These are phyloP conservation scores for Hippocampus barbouri DNA, from an alignment of 2,113 vertebrate species.

Conservation along the genomic window DNA sequence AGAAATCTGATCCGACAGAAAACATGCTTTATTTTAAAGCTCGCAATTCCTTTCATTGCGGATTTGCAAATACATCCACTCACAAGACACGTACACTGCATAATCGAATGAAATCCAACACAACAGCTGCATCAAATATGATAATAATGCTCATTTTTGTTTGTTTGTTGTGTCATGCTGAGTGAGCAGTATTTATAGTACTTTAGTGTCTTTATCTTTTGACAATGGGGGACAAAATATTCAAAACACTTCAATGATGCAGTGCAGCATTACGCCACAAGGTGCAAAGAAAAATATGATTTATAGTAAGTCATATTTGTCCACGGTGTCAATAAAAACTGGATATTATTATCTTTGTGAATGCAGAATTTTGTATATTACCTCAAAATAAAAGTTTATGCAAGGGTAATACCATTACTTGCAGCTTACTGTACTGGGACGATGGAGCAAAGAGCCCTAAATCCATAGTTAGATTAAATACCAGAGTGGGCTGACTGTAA, in stretches of 20 bases:
- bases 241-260: not conserved
- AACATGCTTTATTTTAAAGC: slow-evolving; percentile 8
- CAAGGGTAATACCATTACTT: slow-evolving; percentile 42
- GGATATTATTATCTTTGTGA: not conserved
- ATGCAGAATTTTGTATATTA: not conserved
- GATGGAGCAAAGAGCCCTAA: slow-evolving; percentile 53
- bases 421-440: slow-evolving; percentile 46
- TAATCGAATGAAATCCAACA: not conserved
- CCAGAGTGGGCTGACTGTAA: slow-evolving; percentile 54
- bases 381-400: slow-evolving; percentile 24
- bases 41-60: not conserved
- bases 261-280: not conserved
- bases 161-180: not conserved
- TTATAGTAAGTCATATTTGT: too few species aligned
- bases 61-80: not conserved
- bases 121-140: not conserved
- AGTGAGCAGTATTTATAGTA: not conserved
- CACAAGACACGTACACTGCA: not conserved
- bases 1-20: slow-evolving; percentile 5
- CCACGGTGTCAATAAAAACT: not conserved
- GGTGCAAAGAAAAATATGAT: not conserved
- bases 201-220: not conserved
- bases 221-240: not conserved
- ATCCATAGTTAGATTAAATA: slow-evolving; percentile 72
- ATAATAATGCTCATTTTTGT: not conserved